Conservation (phyloP, 2,888 invertebrate species). For the Bellardia pandia region DNA sequence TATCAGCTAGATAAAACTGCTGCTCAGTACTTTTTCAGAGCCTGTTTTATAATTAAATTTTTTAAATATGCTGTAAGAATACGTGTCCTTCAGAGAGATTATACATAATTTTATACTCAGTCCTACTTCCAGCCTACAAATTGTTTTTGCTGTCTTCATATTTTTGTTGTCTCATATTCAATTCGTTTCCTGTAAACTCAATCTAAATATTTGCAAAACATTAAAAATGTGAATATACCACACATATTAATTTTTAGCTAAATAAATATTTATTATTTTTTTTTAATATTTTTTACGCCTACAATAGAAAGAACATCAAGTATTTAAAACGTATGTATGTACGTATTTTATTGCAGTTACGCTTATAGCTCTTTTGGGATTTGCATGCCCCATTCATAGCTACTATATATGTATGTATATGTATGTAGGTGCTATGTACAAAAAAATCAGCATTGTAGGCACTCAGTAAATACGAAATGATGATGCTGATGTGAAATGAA, state of each 20-base stretch:
- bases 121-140: no score
- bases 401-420: neutral
- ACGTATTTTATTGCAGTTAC: neutral
- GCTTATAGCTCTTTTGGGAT: neutral
- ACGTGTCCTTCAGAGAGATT: no score
- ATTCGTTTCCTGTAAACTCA: no score
- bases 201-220: neutral
- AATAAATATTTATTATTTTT: neutral
- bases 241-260: neutral
- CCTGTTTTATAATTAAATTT: no score
- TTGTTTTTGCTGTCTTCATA: no score
- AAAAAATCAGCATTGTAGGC: slow-evolving; percentile 11
- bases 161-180: no score
- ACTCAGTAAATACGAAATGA: slow-evolving; percentile 1
- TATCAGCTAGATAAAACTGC: no score
- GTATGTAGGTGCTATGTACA: neutral
- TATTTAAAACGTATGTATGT: neutral
- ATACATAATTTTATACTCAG: no score
- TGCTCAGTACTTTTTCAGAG: no score
- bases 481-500: slow-evolving; percentile 35
- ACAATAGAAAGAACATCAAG: neutral
- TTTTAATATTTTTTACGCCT: neutral
- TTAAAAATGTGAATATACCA: neutral
- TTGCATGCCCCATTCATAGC: neutral
- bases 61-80: no score